Evolutionary conservation across 2,113 vertebrate species (phyloP), one percentile per base, ranked within the genome.

Genomic region (Tor tambroides): DNA sequence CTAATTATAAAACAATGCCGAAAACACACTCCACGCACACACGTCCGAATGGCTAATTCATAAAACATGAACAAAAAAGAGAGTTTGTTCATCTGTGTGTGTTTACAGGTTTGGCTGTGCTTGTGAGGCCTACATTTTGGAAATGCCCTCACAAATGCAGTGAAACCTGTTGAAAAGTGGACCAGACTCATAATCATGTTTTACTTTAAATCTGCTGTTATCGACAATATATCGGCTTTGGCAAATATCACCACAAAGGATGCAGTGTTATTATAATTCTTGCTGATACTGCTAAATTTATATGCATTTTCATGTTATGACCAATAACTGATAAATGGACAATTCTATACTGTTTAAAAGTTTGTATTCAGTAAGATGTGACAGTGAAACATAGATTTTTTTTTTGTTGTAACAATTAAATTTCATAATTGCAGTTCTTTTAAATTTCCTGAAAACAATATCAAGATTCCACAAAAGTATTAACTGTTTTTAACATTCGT

Each of bases 1-100:
- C 43, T 23, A 54, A 83, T 83, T 54, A 38, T 83, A 72, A 72
- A 72, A 72, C 81, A 83, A 83, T 83, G 80, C 61, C 21, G 30
- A 77, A 83, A 86, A 69, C 67, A 46, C 43, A 49, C 51, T 77
- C 17, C 17, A 79, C 61, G 26, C 54, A 76, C 71, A 71, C 61
- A 72, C 59, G 26, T 32, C 59, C 49, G 49, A 76, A 87, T n/a
- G 54, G 21, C n/a, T 38, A 61, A 26, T 67, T 79, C 83, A 46
- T 26, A 82, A 82, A 82, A 46, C 61, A 82, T 30, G 6, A 46
- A 26, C 5, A 46, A 26, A 12, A 0, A 11, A 49, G 43, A 54
- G 19, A 46, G 41, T 49, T 49, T 76, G 41, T 49, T 49, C n/a
- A n/a, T 56, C 5, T 35, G 49, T 10, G n/a, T 19, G 23, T 26